phyloP scores from a whole-genome alignment of 2,113 vertebrate genomes.

The Pheucticus melanocephalus region DNA sequence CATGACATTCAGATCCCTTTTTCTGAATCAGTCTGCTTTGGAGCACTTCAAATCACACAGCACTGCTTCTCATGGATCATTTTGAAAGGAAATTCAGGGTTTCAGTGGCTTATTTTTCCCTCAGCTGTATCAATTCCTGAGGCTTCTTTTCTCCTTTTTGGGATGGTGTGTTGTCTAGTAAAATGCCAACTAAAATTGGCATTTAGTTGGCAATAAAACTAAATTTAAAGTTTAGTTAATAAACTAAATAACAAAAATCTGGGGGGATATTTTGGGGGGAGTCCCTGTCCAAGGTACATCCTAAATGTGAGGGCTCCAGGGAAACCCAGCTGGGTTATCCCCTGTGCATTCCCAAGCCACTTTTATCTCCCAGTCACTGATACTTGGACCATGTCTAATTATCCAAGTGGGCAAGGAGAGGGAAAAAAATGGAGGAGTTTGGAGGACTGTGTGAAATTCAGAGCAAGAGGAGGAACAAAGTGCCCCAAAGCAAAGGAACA shows the following conservation, averaged over 20 bases:
- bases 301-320: neutral
- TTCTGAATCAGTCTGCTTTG: neutral
- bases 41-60: neutral
- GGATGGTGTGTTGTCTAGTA: rapidly evolving
- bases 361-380: neutral
- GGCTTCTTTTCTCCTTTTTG: neutral
- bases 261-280: neutral
- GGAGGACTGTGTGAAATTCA: neutral
- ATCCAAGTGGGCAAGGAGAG: neutral
- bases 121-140: neutral
- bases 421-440: neutral
- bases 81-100: neutral
- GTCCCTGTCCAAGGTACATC: neutral
- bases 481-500: neutral
- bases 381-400: neutral
- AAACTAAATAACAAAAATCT: neutral
- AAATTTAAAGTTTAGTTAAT: too few species aligned
- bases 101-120: neutral
- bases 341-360: neutral
- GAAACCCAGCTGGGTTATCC: neutral
- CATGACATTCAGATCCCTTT: neutral
- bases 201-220: too few species aligned
- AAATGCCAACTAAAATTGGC: neutral
- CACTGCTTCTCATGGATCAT: neutral
- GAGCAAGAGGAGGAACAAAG: neutral